Evolutionary conservation across 1,140 invertebrate genomes (phyloP).

Genomic region (Glossosoma conforme): DNA sequence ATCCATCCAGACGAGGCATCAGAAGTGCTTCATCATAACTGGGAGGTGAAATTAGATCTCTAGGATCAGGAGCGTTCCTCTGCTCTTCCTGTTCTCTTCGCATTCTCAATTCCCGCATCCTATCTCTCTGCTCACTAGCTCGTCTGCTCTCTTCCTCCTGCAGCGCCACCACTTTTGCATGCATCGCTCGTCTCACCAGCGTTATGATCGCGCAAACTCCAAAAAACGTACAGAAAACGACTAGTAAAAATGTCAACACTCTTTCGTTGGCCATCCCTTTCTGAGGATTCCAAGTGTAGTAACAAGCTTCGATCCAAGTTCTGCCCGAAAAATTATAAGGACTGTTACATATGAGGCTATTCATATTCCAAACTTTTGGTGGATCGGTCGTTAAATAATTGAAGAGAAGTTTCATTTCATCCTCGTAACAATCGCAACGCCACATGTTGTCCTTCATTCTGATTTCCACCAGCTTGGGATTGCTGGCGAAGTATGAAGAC

Average conservation of each 20-base stretch:
- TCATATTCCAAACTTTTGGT: constrained; percentile 51
- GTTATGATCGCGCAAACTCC: constrained; percentile 46
- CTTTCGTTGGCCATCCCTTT: constrained; percentile 42
- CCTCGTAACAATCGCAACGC: constrained; percentile 60
- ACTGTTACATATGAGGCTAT: constrained; percentile 52
- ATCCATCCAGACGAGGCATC: constrained; percentile 59
- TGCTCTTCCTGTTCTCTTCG: constrained; percentile 53
- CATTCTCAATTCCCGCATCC: constrained; percentile 50
- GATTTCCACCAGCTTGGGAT: constrained; percentile 52
- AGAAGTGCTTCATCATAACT: constrained; percentile 69
- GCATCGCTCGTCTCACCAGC: constrained; percentile 52
- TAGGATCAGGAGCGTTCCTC: constrained; percentile 54
- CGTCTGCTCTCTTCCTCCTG: constrained; percentile 57
- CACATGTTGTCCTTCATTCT: constrained; percentile 65
- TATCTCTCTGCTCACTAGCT: constrained; percentile 49
- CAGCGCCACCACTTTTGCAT: constrained; percentile 50
- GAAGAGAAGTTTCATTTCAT: constrained; percentile 54
- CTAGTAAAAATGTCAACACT: constrained; percentile 57
- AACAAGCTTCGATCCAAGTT: constrained; percentile 62
- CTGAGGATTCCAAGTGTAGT: constrained; percentile 52
- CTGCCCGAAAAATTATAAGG: constrained; percentile 56
- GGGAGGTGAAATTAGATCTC: constrained; percentile 61
- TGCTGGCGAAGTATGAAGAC: constrained; percentile 54
- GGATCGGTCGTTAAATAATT: constrained; percentile 54
- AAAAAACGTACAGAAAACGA: constrained; percentile 49